Evolutionary conservation across 64 coral and sea anemone genomes (phyloP), one percentile per base, ranked within the genome.

Genomic region (Pachyseris speciosa): DNA sequence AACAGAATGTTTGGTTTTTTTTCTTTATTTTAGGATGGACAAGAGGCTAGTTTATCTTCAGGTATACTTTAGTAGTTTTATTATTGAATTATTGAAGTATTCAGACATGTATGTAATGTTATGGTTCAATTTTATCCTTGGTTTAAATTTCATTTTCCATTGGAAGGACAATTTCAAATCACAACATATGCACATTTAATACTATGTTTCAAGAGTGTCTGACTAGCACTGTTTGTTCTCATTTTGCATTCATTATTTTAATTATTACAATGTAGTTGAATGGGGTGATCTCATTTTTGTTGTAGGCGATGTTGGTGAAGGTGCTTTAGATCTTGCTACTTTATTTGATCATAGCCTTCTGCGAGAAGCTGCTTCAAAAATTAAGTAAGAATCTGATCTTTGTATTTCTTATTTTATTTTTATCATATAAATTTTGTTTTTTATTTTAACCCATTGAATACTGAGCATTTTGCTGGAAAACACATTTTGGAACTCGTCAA

Each of bases 301-400:
- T 74, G 16, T 29, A 86, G 80, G 58, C 59, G 93, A 94, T 78
- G 63, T 47, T 13, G 67, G 58, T 55, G 93, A 94, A 45, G 87
- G 87, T 67, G 63, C 84, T 22, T 70, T 99, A 27, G 97, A 99
- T 80, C 51, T 99, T 72, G 86, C 90, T 38, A 68, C 67, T 22
- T 65, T 99, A 26, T 99, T 99, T 93, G 90, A 99, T 93, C 97
- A 99, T 83, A 87, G 77, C 34, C 66, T 93, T 10, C 77, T 99
- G 31, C 89, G 97, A 66, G 97, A 99, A 34, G 94, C 97, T 78
- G 94, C 97, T 19, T 91, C 93, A 50, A 98, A 98, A 89, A 84
- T 98, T 30, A 98, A 98, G 96, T 98, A 84, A 92, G 96, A 78
- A 60, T 17, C 25, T 49, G 13, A 37, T 17, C 61, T 79, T 28